Conservation (phyloP, 2,888 invertebrate species). For the Maniola hyperantus region DNA sequence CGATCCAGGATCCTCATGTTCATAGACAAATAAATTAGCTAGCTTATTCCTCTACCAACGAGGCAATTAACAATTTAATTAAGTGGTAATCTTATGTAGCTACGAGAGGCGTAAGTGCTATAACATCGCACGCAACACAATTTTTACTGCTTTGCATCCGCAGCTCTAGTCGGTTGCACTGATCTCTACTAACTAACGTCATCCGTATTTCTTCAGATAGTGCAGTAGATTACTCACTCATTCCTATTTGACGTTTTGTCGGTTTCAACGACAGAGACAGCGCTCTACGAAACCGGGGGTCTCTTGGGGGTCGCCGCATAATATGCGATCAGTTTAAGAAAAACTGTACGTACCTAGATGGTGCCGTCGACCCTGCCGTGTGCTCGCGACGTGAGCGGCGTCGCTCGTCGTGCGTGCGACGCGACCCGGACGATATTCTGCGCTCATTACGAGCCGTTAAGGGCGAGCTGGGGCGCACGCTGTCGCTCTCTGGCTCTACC, state of each 20-base stretch:
- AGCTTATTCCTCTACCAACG: no score
- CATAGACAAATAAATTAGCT: no score
- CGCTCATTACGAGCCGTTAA: slow-evolving; percentile 91
- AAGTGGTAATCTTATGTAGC: no score
- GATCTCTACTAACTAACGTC: neutral
- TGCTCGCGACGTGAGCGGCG: slow-evolving; percentile 85
- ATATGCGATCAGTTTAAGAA: neutral
- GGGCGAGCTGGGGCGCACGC: slow-evolving; percentile 91
- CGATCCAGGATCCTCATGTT: no score
- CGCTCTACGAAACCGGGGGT: no score
- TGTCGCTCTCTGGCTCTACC: slow-evolving; percentile 88
- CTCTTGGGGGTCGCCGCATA: neutral
- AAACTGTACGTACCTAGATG: slow-evolving; percentile 47
- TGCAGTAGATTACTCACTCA: no score
- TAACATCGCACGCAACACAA: no score
- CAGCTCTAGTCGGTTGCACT: neutral
- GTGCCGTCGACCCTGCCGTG: slow-evolving; percentile 56
- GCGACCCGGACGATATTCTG: slow-evolving; percentile 93
- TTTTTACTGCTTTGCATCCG: neutral
- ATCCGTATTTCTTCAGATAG: neutral
- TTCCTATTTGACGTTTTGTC: no score
- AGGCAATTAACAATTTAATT: no score
- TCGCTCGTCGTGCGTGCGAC: slow-evolving; percentile 90
- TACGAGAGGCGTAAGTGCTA: no score
- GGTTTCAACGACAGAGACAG: no score